Conservation (phyloP, 2,888 invertebrate genomes). For the Steromphala cineraria region DNA sequence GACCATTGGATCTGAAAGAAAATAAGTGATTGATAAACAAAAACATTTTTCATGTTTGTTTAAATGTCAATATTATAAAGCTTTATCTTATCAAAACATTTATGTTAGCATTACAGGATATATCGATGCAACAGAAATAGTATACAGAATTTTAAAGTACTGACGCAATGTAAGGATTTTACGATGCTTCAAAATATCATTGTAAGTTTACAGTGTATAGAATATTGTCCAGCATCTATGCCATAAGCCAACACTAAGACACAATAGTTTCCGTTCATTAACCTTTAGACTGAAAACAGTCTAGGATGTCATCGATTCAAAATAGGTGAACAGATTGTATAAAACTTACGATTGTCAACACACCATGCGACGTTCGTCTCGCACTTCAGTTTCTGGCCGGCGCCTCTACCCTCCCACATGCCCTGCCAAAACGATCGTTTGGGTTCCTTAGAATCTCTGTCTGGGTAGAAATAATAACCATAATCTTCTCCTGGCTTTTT, state of each 20-base stretch:
- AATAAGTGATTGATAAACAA: background rate
- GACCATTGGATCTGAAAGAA: conserved; percentile 52
- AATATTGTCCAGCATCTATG: background rate
- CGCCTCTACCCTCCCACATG: conserved; percentile 23
- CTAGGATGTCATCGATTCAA: no score
- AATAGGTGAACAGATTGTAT: no score
- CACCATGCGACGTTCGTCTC: conserved; percentile 43
- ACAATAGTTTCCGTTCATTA: no score
- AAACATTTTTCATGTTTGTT: no score
- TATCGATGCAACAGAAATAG: no score
- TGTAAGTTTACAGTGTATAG: background rate
- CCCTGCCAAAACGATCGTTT: conserved; percentile 30
- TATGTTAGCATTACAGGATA: no score
- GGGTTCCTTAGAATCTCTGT: conserved; percentile 29
- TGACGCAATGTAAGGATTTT: background rate
- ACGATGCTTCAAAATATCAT: background rate
- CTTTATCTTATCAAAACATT: background rate
- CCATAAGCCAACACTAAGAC: no score
- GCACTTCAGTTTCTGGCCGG: conserved; percentile 37
- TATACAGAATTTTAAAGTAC: no score
- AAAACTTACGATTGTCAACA: conserved; percentile 38
- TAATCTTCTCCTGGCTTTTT: conserved; percentile 38
- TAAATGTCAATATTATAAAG: no score
- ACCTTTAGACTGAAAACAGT: no score
- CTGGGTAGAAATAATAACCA: conserved; percentile 49